Conservation (phyloP, 2,797 vertebrate genomes). For the Sylvia borin region DNA sequence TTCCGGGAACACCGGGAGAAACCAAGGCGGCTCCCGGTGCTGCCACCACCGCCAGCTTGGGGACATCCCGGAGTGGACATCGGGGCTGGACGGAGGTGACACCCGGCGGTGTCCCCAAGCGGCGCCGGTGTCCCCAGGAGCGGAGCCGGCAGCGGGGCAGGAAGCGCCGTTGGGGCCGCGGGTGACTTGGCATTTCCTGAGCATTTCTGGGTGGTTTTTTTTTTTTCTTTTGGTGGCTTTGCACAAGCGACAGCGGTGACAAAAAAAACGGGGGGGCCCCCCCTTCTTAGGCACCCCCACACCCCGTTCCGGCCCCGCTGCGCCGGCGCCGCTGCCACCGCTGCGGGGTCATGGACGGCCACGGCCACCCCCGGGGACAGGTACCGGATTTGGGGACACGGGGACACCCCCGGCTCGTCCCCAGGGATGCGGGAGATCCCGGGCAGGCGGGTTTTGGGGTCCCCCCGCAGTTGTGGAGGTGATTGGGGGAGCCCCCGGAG, state of each 20-base stretch:
- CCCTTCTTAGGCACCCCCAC: background rate
- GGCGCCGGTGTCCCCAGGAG: background rate
- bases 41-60: background rate
- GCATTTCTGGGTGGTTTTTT: background rate
- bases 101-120: background rate
- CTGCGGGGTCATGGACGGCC: background rate
- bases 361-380: background rate
- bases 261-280: background rate
- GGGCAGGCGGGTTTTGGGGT: background rate
- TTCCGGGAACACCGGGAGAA: background rate
- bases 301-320: background rate
- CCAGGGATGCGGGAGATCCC: background rate
- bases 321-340: background rate
- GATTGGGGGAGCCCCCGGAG: background rate
- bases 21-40: fast-evolving
- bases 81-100: background rate
- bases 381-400: background rate
- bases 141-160: background rate
- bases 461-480: fast-evolving
- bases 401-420: background rate
- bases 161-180: slow-evolving; percentile 6
- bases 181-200: slow-evolving; percentile 30
- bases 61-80: background rate
- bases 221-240: background rate
- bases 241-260: background rate